Evolutionary conservation across 2,888 invertebrate genomes (phyloP), one percentile per base, ranked within the genome.

Genomic region (Drosophila setosimentum): DNA sequence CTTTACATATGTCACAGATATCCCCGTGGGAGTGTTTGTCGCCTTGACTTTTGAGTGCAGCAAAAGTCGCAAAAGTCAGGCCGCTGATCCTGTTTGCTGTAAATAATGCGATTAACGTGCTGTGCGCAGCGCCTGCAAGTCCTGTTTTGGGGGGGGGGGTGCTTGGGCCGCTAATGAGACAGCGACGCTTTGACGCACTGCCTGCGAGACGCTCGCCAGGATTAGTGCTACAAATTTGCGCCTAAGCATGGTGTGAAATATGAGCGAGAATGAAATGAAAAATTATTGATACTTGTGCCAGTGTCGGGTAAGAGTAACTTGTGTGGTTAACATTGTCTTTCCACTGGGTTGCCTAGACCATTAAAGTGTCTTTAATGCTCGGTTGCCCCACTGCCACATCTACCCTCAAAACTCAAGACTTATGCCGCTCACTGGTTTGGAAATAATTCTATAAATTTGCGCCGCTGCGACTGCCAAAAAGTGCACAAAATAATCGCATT

Each of bases 1-100:
- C 87, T 92, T 93, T 93, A 93, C 93, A 93, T 93, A 93, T 93
- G 93, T 93, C 93, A 93, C 82, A 86, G 92, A 92, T 93, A 93
- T 93, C 93, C 93, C 92, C 93, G 93, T 93, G 93, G 93, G 93
- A 93, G 92, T 92, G 92, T 91, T 84, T 84, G 65, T 79, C 81
- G 87, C 79, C 87, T 87, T 86, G 87, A 83, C 85, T 85, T 85
- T 70, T 68, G 77, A 76, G 73, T 65, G 70, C 40, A 42, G 42
- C 16, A 13, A 32, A n/a, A 30, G 21, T 30, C 75, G 68, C 76
- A 75, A 85, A 91, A 92, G 92, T 93, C 92, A 93, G 92, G 83
- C 78, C 85, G 68, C 80, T 85, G 93, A 93, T 93, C 93, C 93
- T 86, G 83, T 85, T 91, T 93, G 92, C 92, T 93, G 93, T 93